Percentiles rank a stretch among this genome's conserved stretches.
Evolutionary conservation across 2,113 vertebrate species (phyloP).

Genomic region (Dissostichus mawsoni): DNA sequence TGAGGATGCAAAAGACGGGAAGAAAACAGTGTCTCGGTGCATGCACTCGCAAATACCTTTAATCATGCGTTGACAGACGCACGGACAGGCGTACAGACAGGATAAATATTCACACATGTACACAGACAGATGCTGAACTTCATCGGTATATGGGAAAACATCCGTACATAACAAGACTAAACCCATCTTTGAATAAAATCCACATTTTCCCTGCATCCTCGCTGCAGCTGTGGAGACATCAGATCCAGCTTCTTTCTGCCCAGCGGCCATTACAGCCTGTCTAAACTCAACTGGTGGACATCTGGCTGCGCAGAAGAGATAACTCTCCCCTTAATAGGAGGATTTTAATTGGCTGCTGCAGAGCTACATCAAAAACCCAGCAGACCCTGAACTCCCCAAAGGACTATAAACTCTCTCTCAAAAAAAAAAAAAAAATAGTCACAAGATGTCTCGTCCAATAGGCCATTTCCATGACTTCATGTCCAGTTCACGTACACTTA

Average conservation of each 20-base stretch:
- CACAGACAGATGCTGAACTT: constrained; percentile 39
- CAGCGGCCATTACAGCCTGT: constrained; percentile 68
- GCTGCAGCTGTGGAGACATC: constrained; percentile 68
- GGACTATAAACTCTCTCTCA: constrained; percentile 65
- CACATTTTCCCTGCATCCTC: constrained; percentile 44
- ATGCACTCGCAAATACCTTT: constrained; percentile 51
- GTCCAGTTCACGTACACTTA: constrained; percentile 52
- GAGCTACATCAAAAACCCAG: constrained; percentile 77
- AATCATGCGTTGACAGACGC: constrained; percentile 52
- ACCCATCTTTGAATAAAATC: constrained; percentile 40
- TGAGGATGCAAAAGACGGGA: constrained; percentile 57
- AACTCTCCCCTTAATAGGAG: constrained; percentile 74
- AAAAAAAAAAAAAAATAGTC: constrained; percentile 37
- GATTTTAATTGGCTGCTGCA: constrained; percentile 77
- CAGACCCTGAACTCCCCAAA: constrained; percentile 71
- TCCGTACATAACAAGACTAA: constrained; percentile 22
- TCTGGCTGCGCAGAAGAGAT: constrained; percentile 75
- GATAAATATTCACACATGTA: constrained; percentile 48
- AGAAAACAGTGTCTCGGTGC: constrained; percentile 34
- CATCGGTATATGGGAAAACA: constrained; percentile 16
- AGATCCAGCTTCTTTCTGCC: constrained; percentile 56
- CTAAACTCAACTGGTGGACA: constrained; percentile 78
- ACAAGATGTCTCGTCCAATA: constrained; percentile 34
- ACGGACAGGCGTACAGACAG: constrained; percentile 26
- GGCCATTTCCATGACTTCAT: constrained; percentile 63